phyloP scores from a whole-genome alignment of 2,797 vertebrate species.

The Ptychadena robeensis region DNA sequence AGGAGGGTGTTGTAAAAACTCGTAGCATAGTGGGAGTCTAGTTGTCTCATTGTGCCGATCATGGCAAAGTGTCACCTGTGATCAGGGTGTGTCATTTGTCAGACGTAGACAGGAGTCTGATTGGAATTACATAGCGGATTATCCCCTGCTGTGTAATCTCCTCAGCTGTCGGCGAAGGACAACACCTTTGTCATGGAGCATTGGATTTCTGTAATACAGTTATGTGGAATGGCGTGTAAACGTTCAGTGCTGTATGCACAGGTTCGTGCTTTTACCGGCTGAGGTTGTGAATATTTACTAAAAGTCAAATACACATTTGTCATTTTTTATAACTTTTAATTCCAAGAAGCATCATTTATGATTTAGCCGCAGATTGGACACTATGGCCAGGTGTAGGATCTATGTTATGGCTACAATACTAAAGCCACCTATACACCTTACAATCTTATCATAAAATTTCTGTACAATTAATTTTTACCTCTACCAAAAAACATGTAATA shows the following conservation, averaged over 20 bases:
- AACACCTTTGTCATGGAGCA: neutral
- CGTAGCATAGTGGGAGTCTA: neutral
- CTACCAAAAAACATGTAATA: too few relatives aligned
- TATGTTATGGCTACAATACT: too few relatives aligned
- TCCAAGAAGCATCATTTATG: too few relatives aligned
- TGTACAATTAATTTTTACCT: too few relatives aligned
- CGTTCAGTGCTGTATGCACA: neutral
- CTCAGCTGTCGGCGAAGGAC: neutral
- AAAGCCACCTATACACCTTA: too few relatives aligned
- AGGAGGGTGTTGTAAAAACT: neutral
- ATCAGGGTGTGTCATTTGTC: neutral
- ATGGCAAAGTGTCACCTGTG: neutral
- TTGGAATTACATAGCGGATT: neutral
- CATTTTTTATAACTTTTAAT: too few relatives aligned
- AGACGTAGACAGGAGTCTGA: neutral
- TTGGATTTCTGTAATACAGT: neutral
- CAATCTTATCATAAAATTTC: too few relatives aligned
- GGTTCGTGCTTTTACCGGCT: neutral
- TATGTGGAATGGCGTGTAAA: neutral
- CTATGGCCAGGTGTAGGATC: too few relatives aligned
- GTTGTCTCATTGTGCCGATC: neutral
- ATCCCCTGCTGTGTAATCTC: neutral
- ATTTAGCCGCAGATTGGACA: too few relatives aligned
- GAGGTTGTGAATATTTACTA: too few relatives aligned
- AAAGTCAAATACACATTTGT: too few relatives aligned